These are phyloP conservation scores for Zaprionus bogoriensis DNA, from an alignment of 2,888 invertebrate species.

Conservation along the genomic window DNA sequence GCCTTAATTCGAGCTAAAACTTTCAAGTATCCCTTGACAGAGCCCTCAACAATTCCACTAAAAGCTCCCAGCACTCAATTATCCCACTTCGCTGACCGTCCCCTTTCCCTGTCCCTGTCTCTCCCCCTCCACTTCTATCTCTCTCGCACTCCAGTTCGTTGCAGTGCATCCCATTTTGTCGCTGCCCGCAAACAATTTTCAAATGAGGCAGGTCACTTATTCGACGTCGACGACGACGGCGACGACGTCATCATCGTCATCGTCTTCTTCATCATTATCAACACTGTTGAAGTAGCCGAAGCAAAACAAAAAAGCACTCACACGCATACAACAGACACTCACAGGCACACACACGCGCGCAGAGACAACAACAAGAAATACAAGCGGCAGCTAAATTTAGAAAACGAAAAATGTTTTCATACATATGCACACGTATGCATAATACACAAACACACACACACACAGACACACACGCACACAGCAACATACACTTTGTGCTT, in stretches of 20 bases:
- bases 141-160: not conserved
- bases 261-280: slow-evolving; percentile 22
- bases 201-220: slow-evolving; percentile 75
- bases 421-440: slow-evolving; percentile 1
- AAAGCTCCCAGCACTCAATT: not conserved
- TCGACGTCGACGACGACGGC: slow-evolving; percentile 49
- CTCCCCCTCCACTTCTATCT: not conserved
- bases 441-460: not conserved
- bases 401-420: slow-evolving; percentile 52
- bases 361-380: slow-evolving; percentile 12
- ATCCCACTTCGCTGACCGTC: not conserved
- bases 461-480: slow-evolving; percentile 3
- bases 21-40: not conserved
- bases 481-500: slow-evolving; percentile 22
- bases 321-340: slow-evolving; percentile 11
- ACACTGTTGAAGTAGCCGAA: slow-evolving; percentile 38
- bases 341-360: slow-evolving; percentile 13
- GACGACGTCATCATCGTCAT: slow-evolving; percentile 29
- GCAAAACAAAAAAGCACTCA: slow-evolving; percentile 38
- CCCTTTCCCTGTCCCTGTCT: not conserved
- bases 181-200: slow-evolving; percentile 61
- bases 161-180: slow-evolving; percentile 24
- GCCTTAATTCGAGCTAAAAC: not conserved
- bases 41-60: not conserved
- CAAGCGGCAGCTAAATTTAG: slow-evolving; percentile 67